phyloP scores from a whole-genome alignment of 2,113 vertebrate genomes.

The Phasianus colchicus region DNA sequence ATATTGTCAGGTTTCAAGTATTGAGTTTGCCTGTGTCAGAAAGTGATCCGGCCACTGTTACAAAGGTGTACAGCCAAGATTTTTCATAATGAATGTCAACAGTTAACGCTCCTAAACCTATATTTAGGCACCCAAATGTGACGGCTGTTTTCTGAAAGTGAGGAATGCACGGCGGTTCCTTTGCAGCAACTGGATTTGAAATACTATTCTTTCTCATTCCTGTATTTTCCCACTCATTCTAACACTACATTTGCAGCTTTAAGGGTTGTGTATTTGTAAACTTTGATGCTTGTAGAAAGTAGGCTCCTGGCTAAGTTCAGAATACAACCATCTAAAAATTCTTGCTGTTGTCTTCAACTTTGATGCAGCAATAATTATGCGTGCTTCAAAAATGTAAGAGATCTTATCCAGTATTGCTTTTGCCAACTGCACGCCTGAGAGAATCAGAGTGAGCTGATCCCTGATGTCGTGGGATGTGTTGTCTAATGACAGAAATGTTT shows the following conservation, averaged over 20 bases:
- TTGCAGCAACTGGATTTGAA: background rate
- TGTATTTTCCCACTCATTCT: background rate
- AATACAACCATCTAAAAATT: background rate
- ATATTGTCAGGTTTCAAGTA: background rate
- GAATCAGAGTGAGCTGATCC: background rate
- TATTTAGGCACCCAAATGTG: background rate
- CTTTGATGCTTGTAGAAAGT: background rate
- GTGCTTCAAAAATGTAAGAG: background rate
- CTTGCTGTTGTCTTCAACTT: background rate
- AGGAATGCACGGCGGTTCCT: background rate
- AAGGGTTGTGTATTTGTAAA: background rate
- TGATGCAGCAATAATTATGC: background rate
- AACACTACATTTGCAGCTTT: rapidly evolving
- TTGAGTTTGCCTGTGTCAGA: background rate
- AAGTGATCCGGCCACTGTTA: slow-evolving; percentile 6
- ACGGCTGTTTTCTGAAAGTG: background rate
- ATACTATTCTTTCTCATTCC: background rate
- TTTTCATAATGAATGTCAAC: slow-evolving; percentile 27
- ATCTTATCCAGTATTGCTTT: background rate
- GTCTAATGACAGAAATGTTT: background rate
- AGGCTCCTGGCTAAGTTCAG: background rate
- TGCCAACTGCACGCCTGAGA: background rate
- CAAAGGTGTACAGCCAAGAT: slow-evolving; percentile 44
- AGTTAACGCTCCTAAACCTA: slow-evolving; percentile 31
- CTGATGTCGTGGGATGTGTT: background rate